Base-by-base conservation (phyloP, 1,140 invertebrate species). In the Cecropterus lyciades region DNA sequence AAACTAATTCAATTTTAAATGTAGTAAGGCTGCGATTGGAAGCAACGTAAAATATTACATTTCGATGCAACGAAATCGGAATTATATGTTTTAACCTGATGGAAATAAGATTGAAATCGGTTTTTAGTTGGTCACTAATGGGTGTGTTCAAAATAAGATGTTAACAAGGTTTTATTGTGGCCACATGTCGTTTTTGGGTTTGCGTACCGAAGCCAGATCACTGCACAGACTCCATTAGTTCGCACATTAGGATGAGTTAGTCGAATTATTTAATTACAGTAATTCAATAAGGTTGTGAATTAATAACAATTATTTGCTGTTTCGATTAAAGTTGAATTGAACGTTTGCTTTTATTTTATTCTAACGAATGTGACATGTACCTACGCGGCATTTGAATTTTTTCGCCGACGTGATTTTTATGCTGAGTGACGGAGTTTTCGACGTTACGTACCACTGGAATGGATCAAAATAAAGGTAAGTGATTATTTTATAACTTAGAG, bases 261-360 rank as follows among this genome's bases (percentile, higher is more conserved):
- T 89, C 77, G 84, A 89, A 89, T 91, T 89, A 91, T 89, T 82
- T 82, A 89, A 91, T 91, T 91, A 89, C 83, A 83, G 85, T 91
- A 89, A 91, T 91, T 89, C 80, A 89, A 91, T 91, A 91, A 91
- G 81, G 70, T 72, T 60, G 80, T 84, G 84, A 70, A 91, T 90
- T 91, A 90, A 90, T 90, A 90, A 85, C 84, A 84, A 88, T 89
- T 86, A 89, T 82, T 87, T 79, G 70, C 70, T 43, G 73, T 74
- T 80, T 77, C 77, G 72, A 85, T 87, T 76, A 73, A 72, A 70
- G 74, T 83, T 73, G 69, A 67, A 75, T 63, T 76, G 83, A 73
- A 80, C 77, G 67, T 65, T 57, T 46, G 57, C 60, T 62, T 76
- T 75, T 73, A 75, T 76, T 72, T 75, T 70, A 77, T 76, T 72